These are phyloP conservation scores for Todus mexicanus DNA, from an alignment of 2,797 vertebrate genomes.

Conservation along the genomic window DNA sequence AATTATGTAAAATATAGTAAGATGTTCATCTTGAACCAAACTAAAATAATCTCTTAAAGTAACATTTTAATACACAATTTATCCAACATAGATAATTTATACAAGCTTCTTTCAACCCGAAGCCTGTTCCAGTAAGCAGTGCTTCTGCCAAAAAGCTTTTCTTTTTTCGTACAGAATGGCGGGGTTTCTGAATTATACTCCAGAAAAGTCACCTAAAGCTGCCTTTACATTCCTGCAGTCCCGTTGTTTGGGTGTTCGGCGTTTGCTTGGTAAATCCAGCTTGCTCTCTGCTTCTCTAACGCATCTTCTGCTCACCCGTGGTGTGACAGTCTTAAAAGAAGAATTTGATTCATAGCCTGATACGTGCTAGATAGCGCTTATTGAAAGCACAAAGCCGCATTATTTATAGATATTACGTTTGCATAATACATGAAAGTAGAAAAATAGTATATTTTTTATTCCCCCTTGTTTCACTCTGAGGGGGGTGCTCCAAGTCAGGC, in stretches of 20 bases:
- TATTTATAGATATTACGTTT: constrained; percentile 25
- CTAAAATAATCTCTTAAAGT: constrained; percentile 31
- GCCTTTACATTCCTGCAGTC: not conserved
- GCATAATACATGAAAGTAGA: constrained; percentile 33
- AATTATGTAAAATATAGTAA: constrained; percentile 56
- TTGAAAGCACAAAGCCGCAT: not conserved
- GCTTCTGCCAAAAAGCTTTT: not conserved
- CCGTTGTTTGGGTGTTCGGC: not conserved
- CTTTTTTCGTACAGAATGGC: not conserved
- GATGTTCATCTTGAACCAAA: constrained; percentile 9
- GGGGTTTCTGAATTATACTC: not conserved
- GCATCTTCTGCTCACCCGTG: not conserved
- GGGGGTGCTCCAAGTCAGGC: not conserved
- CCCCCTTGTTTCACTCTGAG: not conserved
- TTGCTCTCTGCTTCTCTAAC: not conserved
- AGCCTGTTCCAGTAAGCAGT: not conserved
- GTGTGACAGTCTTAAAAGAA: not conserved
- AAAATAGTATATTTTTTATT: not conserved
- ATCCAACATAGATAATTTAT: constrained; percentile 50
- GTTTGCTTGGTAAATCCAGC: not conserved
- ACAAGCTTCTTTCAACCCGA: not conserved
- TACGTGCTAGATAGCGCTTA: not conserved
- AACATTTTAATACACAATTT: constrained; percentile 55
- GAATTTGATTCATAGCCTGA: not conserved
- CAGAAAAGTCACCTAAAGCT: not conserved